These are phyloP conservation scores for Falco cherrug DNA, from an alignment of 2,797 vertebrate species.

Conservation along the genomic window DNA sequence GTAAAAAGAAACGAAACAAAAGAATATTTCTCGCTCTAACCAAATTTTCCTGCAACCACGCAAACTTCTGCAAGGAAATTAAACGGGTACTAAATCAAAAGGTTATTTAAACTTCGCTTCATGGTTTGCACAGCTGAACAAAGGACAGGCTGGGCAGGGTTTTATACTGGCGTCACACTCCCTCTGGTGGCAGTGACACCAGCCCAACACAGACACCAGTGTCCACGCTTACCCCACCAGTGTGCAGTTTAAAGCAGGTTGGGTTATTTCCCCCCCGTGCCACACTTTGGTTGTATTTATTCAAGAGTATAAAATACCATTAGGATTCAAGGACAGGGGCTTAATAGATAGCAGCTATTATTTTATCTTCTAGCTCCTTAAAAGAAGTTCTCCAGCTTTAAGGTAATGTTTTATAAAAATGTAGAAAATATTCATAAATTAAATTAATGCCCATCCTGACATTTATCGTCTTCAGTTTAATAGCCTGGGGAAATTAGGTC, in stretches of 20 bases:
- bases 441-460: accelerated
- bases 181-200: conserved; percentile 54
- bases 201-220: not conserved
- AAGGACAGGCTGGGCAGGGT: not conserved
- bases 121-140: not conserved
- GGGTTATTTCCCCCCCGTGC: accelerated
- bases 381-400: not conserved
- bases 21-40: not conserved
- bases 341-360: not conserved
- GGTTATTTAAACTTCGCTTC: not conserved
- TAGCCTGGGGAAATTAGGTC: not conserved
- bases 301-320: not conserved
- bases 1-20: not conserved
- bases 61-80: not conserved
- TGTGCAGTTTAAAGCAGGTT: accelerated
- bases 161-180: not conserved
- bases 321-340: not conserved
- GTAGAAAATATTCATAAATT: not conserved
- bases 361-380: not conserved
- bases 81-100: not conserved
- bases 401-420: not conserved
- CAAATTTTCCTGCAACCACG: not conserved
- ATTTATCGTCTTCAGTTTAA: not conserved
- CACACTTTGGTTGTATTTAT: not conserved
- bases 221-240: not conserved